A percentile compares a stretch with the other conserved stretches of the same genome.
phyloP scores from a whole-genome alignment of 2,797 vertebrate genomes.

The Sparidentex hasta region DNA sequence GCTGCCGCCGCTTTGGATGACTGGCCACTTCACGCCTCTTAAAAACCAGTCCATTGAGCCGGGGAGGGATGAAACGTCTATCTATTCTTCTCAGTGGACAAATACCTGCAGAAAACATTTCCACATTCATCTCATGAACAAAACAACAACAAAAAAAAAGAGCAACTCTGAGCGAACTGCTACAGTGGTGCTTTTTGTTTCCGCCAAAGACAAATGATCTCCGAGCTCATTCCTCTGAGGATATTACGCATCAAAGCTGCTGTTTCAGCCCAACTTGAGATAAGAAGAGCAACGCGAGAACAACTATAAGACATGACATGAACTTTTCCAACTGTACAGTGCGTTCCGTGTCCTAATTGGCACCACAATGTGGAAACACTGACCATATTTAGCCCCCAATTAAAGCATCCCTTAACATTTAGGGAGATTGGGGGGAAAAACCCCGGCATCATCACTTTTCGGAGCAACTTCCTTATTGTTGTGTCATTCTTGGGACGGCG shows the following conservation, averaged over 20 bases:
- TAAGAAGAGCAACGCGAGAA: constrained; percentile 23
- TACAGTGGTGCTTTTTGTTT: constrained; percentile 33
- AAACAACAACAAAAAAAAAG: constrained; percentile 10
- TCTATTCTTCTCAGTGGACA: constrained; percentile 48
- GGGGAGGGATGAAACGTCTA: constrained; percentile 16
- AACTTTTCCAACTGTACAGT: constrained; percentile 52
- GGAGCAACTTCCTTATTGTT: constrained; percentile 59
- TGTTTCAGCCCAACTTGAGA: constrained; percentile 56
- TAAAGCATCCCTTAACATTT: constrained; percentile 69
- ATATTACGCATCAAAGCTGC: constrained; percentile 40
- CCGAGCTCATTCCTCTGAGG: constrained; percentile 17
- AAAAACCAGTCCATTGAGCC: constrained; percentile 57
- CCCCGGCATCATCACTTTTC: constrained; percentile 72
- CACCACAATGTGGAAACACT: constrained; percentile 50
- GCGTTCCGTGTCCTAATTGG: constrained; percentile 59
- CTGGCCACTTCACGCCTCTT: constrained; percentile 53
- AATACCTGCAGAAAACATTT: constrained; percentile 23
- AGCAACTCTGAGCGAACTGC: constrained; percentile 14
- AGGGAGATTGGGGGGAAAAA: constrained; percentile 43
- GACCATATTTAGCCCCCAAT: constrained; percentile 71
- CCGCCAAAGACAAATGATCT: constrained; percentile 56
- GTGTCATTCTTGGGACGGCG: constrained; percentile 53
- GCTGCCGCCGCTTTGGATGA: constrained; percentile 41
- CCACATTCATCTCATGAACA: constrained; percentile 32
- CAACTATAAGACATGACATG: constrained; percentile 38